Conservation (phyloP, 2,797 vertebrate genomes). For the Acanthurus tractus region DNA sequence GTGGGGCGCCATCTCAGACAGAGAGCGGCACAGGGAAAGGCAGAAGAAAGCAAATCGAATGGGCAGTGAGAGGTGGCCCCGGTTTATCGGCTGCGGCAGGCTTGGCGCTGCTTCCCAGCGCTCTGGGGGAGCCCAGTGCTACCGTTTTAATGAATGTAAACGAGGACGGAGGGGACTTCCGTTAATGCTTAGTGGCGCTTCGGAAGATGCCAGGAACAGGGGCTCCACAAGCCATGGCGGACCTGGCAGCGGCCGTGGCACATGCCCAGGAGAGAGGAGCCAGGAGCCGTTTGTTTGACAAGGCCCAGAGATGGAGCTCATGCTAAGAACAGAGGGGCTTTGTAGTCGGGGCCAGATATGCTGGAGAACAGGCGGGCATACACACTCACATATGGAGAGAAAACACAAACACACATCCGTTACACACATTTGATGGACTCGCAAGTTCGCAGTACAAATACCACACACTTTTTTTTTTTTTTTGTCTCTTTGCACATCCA, state of each 20-base stretch:
- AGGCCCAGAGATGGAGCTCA: constrained; percentile 82
- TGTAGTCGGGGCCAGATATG: constrained; percentile 83
- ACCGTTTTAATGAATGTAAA: constrained; percentile 86
- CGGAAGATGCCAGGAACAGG: constrained; percentile 78
- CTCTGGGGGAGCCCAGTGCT: constrained; percentile 76
- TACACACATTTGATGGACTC: constrained; percentile 57
- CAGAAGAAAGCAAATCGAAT: constrained; percentile 78
- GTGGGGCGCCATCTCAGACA: constrained; percentile 71
- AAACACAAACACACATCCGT: constrained; percentile 54
- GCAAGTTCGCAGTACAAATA: constrained; percentile 18
- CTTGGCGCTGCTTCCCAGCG: constrained; percentile 69
- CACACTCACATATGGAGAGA: constrained; percentile 58
- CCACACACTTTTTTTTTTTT: not conserved
- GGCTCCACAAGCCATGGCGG: constrained; percentile 72
- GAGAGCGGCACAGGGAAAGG: constrained; percentile 61
- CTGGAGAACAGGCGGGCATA: constrained; percentile 60
- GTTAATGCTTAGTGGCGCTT: constrained; percentile 68
- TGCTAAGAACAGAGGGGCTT: constrained; percentile 83
- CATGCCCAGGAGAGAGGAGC: constrained; percentile 75
- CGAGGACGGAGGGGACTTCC: constrained; percentile 78
- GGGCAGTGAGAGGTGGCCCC: constrained; percentile 80
- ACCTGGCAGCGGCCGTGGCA: constrained; percentile 78
- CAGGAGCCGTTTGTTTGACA: constrained; percentile 81
- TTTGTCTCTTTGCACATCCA: constrained; percentile 15
- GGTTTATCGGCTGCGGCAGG: constrained; percentile 85